phyloP scores from a whole-genome alignment of 2,113 vertebrate genomes.

The Myocastor coypus region DNA sequence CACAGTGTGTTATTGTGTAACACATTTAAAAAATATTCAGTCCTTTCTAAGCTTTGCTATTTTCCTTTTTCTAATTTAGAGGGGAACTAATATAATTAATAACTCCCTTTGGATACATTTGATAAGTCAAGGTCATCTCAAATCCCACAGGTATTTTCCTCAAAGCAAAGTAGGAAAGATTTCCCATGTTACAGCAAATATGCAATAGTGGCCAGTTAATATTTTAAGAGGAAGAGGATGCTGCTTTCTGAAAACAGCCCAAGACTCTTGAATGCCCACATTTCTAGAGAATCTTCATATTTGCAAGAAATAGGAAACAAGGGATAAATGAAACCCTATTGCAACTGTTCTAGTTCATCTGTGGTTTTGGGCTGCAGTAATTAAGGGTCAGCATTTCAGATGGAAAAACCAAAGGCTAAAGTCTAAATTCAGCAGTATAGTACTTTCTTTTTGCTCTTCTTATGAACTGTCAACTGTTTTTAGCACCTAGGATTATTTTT shows the following conservation, averaged over 20 bases:
- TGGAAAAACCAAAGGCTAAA: neutral
- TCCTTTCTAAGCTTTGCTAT: too few relatives aligned
- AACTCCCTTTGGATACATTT: conserved; percentile 37
- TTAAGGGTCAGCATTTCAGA: conserved; percentile 10
- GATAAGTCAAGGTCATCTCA: neutral
- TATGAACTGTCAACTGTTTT: neutral
- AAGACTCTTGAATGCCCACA: neutral
- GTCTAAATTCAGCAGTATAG: neutral
- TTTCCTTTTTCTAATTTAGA: too few relatives aligned
- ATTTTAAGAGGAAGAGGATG: neutral
- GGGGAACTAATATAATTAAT: too few relatives aligned
- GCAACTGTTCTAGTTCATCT: neutral
- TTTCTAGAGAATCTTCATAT: neutral
- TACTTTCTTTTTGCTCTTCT: neutral
- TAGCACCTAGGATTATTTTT: neutral
- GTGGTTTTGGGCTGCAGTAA: neutral
- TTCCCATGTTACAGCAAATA: neutral
- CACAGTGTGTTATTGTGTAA: neutral
- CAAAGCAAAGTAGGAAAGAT: neutral
- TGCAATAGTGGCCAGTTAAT: neutral
- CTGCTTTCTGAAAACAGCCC: neutral
- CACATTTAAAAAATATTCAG: too few relatives aligned
- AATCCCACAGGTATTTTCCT: conserved; percentile 2
- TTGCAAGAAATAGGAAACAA: neutral
- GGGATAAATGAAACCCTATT: neutral